Conservation (phyloP, 2,797 vertebrate species). For the Florisuga fusca region DNA sequence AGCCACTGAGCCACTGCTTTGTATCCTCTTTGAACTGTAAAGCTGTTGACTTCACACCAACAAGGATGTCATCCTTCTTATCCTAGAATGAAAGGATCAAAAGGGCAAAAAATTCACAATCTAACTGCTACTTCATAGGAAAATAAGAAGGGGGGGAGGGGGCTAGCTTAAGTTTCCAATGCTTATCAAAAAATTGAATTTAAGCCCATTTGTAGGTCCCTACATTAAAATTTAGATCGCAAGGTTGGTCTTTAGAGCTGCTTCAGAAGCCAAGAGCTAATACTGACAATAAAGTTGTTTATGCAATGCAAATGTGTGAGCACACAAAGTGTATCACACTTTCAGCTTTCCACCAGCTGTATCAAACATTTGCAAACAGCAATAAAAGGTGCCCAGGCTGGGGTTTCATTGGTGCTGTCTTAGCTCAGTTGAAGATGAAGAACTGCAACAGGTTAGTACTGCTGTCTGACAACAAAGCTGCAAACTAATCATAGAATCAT, state of each 20-base stretch:
- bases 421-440: not conserved
- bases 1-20: conserved; percentile 91
- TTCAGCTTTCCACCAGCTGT: not conserved
- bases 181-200: not conserved
- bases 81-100: conserved; percentile 81
- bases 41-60: conserved; percentile 94
- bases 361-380: not conserved
- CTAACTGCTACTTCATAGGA: not conserved
- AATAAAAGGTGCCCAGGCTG: not conserved
- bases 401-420: not conserved
- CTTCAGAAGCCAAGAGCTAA: not conserved
- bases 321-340: not conserved
- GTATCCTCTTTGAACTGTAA: conserved; percentile 89
- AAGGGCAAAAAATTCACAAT: not conserved
- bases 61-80: conserved; percentile 89
- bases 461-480: not conserved
- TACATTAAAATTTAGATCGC: not conserved
- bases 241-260: not conserved
- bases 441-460: not conserved
- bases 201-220: not conserved
- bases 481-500: not conserved
- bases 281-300: not conserved
- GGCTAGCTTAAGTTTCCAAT: not conserved
- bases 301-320: not conserved
- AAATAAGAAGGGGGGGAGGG: not conserved